Evolutionary conservation across 1,140 invertebrate species (phyloP), one percentile per base, ranked within the genome.

Genomic region (Brachionus calyciflorus): DNA sequence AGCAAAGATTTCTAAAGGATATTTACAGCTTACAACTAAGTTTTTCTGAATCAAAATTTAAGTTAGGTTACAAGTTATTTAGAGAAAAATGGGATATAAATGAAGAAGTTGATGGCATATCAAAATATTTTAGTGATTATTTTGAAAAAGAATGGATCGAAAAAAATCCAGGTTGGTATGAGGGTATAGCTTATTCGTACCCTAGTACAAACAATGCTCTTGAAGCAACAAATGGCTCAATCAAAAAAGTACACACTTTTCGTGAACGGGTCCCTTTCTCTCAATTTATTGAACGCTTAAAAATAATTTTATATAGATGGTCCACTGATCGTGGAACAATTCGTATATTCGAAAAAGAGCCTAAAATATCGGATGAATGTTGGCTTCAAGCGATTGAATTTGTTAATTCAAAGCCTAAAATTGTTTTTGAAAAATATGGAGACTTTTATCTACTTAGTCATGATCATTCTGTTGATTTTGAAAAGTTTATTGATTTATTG

Each of bases 121-220:
- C 7, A 51, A 17, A 51, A 17, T 51, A 17, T 51, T 19, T 51
- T 2, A n/a, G n/a, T n/a, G 14, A 51, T 2, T 51, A 51, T 51
- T 51, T 51, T 51, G 48, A 51, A 17, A 19, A 51, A 7, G 48
- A 51, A 51, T 51, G 48, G 48, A 19, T 51, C 19, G 19, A 51
- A 4, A n/a, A 10, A n/a, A 51, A 51, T 17, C 19, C 19, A n/a
- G 48, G 48, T 17, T 51, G 48, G 48, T 51, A 17, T 51, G 48
- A 51, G 19, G 48, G 48, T 51, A 17, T 51, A 28, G 6, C 19
- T 12, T 24, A 12, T 55, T 55, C 19, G 21, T 26, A 24, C 19
- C 51, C 51, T 26, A 55, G 51, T 55, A 55, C 51, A 26, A 55
- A 55, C 26, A 55, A 55, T 55, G 51, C 51, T 55, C 28, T 55